Evolutionary conservation across 2,888 invertebrate species (phyloP).

Genomic region (Sarcophaga subvicina): DNA sequence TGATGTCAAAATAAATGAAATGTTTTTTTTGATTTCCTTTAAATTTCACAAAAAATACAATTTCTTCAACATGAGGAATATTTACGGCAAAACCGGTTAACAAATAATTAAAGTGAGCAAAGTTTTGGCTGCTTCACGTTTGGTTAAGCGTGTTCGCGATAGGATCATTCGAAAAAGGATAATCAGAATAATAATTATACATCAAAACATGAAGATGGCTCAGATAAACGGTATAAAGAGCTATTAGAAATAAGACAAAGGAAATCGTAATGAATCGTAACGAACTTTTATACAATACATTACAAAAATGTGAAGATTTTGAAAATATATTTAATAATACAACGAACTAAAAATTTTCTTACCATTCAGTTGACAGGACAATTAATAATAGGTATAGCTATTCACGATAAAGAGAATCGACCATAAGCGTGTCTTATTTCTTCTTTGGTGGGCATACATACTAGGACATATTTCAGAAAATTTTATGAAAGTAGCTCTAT

Average conservation of each 20-base stretch:
- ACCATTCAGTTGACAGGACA: too few species aligned
- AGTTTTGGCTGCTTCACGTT: slow-evolving; percentile 83
- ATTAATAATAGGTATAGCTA: too few species aligned
- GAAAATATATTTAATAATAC: neutral
- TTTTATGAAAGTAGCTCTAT: too few species aligned
- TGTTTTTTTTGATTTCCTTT: too few species aligned
- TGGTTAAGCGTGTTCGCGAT: slow-evolving; percentile 85
- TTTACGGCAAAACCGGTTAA: too few species aligned
- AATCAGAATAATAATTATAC: slow-evolving; percentile 70
- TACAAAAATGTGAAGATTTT: neutral
- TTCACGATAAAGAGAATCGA: neutral
- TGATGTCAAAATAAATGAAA: too few species aligned
- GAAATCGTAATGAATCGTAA: slow-evolving; percentile 73
- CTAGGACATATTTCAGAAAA: too few species aligned
- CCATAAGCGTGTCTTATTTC: neutral
- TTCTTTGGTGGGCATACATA: neutral
- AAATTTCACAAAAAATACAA: too few species aligned
- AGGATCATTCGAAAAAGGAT: slow-evolving; percentile 82
- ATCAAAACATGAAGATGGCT: slow-evolving; percentile 82
- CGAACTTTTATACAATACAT: neutral
- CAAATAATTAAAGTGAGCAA: slow-evolving; percentile 82
- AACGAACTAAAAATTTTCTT: neutral
- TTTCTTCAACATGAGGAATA: too few species aligned
- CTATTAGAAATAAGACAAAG: slow-evolving; percentile 77
- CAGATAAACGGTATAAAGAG: slow-evolving; percentile 84